phyloP scores from a whole-genome alignment of 2,797 vertebrate genomes.

The Melanotaenia maccullochi region DNA sequence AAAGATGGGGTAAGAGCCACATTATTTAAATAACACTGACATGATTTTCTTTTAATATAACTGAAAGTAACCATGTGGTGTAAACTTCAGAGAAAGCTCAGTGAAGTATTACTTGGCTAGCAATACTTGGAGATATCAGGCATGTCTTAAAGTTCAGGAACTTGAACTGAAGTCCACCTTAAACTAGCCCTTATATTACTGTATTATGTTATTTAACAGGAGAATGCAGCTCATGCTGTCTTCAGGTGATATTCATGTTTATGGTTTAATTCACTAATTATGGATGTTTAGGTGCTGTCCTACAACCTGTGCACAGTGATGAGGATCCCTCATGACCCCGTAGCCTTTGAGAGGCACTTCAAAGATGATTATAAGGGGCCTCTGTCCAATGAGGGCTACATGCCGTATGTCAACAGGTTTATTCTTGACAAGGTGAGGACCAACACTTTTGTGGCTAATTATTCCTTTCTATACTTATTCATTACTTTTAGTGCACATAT shows the following conservation, averaged over 20 bases:
- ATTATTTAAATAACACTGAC: neutral
- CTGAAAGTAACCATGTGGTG: neutral
- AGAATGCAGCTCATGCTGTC: neutral
- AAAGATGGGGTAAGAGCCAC: neutral
- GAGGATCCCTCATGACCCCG: conserved; percentile 92
- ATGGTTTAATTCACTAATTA: neutral
- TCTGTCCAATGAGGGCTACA: conserved; percentile 96
- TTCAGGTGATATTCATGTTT: neutral
- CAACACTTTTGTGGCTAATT: neutral
- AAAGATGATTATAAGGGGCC: conserved; percentile 92
- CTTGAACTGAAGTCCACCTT: neutral
- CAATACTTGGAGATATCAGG: conserved; percentile 30
- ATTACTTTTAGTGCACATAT: neutral
- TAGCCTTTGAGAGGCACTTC: conserved; percentile 94
- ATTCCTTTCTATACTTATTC: neutral
- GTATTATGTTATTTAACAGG: neutral
- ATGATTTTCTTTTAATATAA: neutral
- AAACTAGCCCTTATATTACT: neutral
- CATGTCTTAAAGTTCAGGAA: neutral
- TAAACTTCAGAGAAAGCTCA: neutral
- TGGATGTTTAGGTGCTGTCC: conserved; percentile 89
- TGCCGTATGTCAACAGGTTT: conserved; percentile 97
- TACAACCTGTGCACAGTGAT: conserved; percentile 94
- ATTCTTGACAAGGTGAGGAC: conserved; percentile 93
- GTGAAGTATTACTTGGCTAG: conserved; percentile 33